Evolutionary conservation across 2,888 invertebrate genomes (phyloP).

Genomic region (Podabrus alpinus): DNA sequence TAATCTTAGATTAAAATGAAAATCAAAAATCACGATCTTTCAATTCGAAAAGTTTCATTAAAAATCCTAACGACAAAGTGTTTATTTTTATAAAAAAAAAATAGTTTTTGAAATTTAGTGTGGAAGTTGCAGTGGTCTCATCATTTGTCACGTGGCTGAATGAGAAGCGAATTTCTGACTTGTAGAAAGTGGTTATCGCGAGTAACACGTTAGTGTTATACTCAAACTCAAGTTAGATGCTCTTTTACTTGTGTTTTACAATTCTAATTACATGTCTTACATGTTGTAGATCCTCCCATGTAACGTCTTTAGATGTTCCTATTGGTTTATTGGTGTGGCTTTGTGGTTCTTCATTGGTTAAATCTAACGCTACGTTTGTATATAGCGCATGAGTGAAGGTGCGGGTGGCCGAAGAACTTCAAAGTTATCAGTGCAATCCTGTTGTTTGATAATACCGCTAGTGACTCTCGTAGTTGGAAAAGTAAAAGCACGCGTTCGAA

Average conservation of each 20-base stretch:
- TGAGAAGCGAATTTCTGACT: background rate
- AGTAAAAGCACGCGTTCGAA: slow-evolving; percentile 42
- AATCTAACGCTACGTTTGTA: slow-evolving; percentile 41
- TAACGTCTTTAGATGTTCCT: slow-evolving; percentile 55
- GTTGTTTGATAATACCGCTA: slow-evolving; percentile 39
- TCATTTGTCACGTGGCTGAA: background rate
- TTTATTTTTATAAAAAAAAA: background rate
- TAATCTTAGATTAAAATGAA: too few species aligned
- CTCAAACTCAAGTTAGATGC: slow-evolving; percentile 8
- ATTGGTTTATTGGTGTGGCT: slow-evolving; percentile 54
- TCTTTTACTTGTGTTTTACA: slow-evolving; percentile 47
- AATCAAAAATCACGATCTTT: too few species aligned
- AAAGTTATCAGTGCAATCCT: slow-evolving; percentile 48
- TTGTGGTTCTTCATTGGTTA: slow-evolving; percentile 52
- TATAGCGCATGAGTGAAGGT: slow-evolving; percentile 52
- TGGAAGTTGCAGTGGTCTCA: background rate
- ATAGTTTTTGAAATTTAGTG: background rate
- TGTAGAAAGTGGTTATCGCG: background rate
- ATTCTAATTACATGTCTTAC: slow-evolving; percentile 56
- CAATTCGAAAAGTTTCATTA: too few species aligned
- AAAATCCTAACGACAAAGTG: too few species aligned
- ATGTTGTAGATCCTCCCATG: slow-evolving; percentile 54
- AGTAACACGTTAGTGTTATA: background rate
- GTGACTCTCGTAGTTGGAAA: slow-evolving; percentile 37
- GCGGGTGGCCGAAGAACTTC: slow-evolving; percentile 44